Percentiles rank a stretch among this genome's conserved stretches.
These are phyloP conservation scores for Microcebus jonahi DNA, from an alignment of 2,113 vertebrate genomes.

Conservation along the genomic window DNA sequence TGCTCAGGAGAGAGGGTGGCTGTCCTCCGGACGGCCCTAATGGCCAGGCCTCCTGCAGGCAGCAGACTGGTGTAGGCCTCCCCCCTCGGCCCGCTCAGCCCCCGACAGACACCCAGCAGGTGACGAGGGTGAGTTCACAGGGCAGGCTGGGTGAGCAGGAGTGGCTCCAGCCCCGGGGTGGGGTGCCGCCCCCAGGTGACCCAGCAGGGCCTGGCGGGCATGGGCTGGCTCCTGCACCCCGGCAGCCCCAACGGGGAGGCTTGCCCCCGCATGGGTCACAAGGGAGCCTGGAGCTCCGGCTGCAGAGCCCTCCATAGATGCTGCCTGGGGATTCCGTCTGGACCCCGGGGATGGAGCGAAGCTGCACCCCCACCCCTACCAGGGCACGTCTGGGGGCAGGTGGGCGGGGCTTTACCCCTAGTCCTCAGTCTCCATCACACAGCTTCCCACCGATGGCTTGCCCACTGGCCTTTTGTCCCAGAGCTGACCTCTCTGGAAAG, in stretches of 20 bases:
- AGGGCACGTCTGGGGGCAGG: too few species aligned
- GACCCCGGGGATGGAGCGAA: neutral
- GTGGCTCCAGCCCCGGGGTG: accelerated
- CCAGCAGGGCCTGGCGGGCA: neutral
- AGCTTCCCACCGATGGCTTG: neutral
- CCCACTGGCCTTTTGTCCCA: neutral
- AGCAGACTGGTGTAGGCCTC: accelerated
- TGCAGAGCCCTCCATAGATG: too few species aligned
- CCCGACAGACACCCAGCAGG: accelerated
- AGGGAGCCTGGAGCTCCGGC: neutral
- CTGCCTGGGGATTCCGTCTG: neutral
- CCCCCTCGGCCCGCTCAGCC: too few species aligned
- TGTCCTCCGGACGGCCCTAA: accelerated
- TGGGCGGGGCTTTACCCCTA: neutral
- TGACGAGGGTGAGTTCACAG: neutral
- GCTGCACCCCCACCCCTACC: neutral
- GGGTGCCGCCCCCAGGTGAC: neutral
- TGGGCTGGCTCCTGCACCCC: neutral
- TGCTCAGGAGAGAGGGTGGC: neutral
- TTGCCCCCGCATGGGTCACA: accelerated
- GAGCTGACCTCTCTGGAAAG: neutral
- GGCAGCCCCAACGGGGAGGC: neutral
- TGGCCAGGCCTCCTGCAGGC: neutral
- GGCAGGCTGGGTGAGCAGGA: accelerated
- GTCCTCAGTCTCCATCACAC: accelerated